Evolutionary conservation across 2,888 invertebrate genomes (phyloP), one percentile per base, ranked within the genome.

Genomic region (Andrena camellia): DNA sequence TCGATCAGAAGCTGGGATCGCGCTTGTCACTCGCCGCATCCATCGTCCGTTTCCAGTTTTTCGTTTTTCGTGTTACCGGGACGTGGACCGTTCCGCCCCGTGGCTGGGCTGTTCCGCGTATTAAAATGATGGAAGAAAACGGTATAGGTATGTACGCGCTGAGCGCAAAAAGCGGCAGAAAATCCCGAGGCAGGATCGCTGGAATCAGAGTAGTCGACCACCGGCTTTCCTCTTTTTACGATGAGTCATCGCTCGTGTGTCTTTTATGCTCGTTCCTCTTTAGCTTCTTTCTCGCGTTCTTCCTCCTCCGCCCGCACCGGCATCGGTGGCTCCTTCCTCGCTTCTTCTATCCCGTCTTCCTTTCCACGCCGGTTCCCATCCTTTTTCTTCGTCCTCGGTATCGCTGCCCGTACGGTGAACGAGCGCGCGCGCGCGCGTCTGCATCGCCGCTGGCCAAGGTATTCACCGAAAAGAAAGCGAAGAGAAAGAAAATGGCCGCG

Each of bases 161-260:
- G 26, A 3, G 5, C 54, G 67, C 57, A 75, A 79, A 78, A 85
- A 81, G n/a, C 64, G n/a, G 66, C 60, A 79, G 80, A 78, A 81
- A 73, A 85, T 69, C 57, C 52, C 48, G 42, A 29, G 50, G 77
- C 70, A 81, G 70, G 85, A 75, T 85, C 84, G 64, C 64, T 64
- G 63, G 75, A 83, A 86, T 77, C 72, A 59, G 76, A 71, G 78
- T 78, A 85, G 81, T 72, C 71, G 81, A 81, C 74, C 75, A 85
- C 75, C 48, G 54, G 68, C 63, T 84, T 71, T 84, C 72, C 72
- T 85, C 85, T 75, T 84, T 84, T 79, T 84, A 67, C 81, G 59
- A 79, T 85, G 85, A 87, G 33, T 87, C 87, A 86, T 85, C 78
- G 76, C 59, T 74, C 73, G 70, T 71, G 70, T 74, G 78, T 77